phyloP scores from a whole-genome alignment of 2,113 vertebrate genomes.

The Leptocoma aspasia region DNA sequence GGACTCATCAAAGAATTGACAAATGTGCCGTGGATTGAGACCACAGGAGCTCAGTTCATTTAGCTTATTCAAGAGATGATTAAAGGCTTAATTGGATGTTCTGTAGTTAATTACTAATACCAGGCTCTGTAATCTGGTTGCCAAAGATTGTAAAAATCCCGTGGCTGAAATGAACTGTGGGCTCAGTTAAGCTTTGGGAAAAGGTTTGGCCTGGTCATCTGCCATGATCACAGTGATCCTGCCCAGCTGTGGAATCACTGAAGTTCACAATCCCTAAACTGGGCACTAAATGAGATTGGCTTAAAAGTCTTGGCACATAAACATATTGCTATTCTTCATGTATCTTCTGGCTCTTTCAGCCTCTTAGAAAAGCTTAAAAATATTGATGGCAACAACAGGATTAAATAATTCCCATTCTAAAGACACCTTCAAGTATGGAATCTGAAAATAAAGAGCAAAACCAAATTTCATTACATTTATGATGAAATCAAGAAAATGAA shows the following conservation, averaged over 20 bases:
- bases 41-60: not conserved
- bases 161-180: not conserved
- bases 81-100: not conserved
- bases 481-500: not conserved
- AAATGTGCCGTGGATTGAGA: not conserved
- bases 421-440: not conserved
- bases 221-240: not conserved
- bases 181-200: not conserved
- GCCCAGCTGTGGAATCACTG: not conserved
- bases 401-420: not conserved
- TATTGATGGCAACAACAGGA: not conserved
- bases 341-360: not conserved
- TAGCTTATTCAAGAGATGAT: not conserved
- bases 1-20: not conserved
- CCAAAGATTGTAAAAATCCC: not conserved
- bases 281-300: not conserved
- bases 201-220: not conserved
- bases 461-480: not conserved
- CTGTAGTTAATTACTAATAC: not conserved
- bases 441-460: not conserved
- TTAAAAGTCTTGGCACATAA: not conserved
- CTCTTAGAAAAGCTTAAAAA: not conserved
- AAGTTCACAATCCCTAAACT: not conserved
- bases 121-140: not conserved
- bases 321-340: not conserved